Percentiles rank a stretch among this genome's conserved stretches.
Evolutionary conservation across 2,888 invertebrate species (phyloP).

Genomic region (Sabellastarte sp.): DNA sequence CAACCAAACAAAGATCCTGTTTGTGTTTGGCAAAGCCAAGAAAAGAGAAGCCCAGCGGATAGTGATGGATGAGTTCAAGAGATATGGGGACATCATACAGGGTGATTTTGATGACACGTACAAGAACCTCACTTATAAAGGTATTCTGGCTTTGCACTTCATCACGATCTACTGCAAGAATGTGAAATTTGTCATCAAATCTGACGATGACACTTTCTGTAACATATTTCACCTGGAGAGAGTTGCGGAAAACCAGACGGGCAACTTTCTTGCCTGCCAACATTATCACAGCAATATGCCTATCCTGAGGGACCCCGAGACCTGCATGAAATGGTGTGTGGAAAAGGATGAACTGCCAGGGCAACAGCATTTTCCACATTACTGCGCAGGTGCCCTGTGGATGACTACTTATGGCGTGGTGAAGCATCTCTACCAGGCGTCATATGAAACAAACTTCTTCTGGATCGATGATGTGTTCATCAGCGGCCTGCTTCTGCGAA

Average conservation of each 20-base stretch:
- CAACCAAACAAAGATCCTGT: constrained; percentile 23
- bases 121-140: constrained; percentile 37
- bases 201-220: constrained; percentile 39
- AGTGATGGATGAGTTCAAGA: constrained; percentile 27
- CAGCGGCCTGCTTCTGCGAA: constrained; percentile 39
- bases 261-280: too few relatives aligned
- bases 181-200: constrained; percentile 32
- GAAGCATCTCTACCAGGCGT: constrained; percentile 37
- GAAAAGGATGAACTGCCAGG: constrained; percentile 29
- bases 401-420: constrained; percentile 38
- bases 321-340: constrained; percentile 34
- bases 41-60: constrained; percentile 19
- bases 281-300: constrained; percentile 29
- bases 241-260: constrained; percentile 14
- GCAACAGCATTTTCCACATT: constrained; percentile 35
- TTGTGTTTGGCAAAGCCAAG: constrained; percentile 32
- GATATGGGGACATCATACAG: constrained; percentile 34
- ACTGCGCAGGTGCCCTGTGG: constrained; percentile 47
- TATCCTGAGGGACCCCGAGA: constrained; percentile 28
- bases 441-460: constrained; percentile 37
- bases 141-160: constrained; percentile 39
- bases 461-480: constrained; percentile 52
- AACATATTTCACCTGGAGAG: constrained; percentile 30
- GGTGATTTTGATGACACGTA: constrained; percentile 39
- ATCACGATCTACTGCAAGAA: constrained; percentile 32